Conservation (phyloP, 1,140 invertebrate species). For the Dysdera silvatica region DNA sequence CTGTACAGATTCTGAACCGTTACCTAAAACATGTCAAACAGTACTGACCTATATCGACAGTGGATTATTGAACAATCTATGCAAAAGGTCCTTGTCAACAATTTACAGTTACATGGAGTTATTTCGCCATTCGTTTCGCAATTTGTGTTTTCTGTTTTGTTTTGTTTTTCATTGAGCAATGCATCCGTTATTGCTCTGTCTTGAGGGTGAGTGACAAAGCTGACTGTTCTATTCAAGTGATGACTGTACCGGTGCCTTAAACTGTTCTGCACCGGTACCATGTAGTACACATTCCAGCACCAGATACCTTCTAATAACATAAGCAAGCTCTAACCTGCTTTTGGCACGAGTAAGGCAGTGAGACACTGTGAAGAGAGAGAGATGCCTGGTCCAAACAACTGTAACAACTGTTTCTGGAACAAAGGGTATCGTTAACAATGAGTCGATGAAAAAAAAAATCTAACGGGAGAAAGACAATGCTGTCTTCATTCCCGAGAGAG, state of each 20-base stretch:
- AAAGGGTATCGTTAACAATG: constrained; percentile 1
- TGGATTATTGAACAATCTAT: constrained; percentile 30
- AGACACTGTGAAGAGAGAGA: constrained; percentile 28
- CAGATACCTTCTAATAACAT: constrained; percentile 21
- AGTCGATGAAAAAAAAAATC: too few species aligned
- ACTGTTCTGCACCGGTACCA: neutral
- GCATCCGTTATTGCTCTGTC: constrained; percentile 31
- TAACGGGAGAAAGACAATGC: too few species aligned
- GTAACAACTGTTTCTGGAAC: constrained; percentile 8
- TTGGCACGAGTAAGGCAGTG: constrained; percentile 32
- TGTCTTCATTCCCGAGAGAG: too few species aligned
- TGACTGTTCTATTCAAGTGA: constrained; percentile 9
- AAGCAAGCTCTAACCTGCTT: constrained; percentile 31
- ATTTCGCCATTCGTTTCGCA: constrained; percentile 10
- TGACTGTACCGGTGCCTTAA: neutral
- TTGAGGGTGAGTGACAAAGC: constrained; percentile 6
- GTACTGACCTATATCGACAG: constrained; percentile 29
- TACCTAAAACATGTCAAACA: constrained; percentile 31
- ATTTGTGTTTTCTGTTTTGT: constrained; percentile 21
- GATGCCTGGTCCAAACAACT: constrained; percentile 23
- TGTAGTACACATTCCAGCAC: constrained; percentile 23
- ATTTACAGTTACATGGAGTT: constrained; percentile 28
- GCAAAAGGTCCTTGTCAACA: constrained; percentile 28
- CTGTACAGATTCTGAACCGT: constrained; percentile 27
- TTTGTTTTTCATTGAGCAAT: constrained; percentile 32